Percentiles rank a stretch among this genome's conserved stretches.
Evolutionary conservation across 2,113 vertebrate species (phyloP).

Genomic region (Urocitellus parryii): DNA sequence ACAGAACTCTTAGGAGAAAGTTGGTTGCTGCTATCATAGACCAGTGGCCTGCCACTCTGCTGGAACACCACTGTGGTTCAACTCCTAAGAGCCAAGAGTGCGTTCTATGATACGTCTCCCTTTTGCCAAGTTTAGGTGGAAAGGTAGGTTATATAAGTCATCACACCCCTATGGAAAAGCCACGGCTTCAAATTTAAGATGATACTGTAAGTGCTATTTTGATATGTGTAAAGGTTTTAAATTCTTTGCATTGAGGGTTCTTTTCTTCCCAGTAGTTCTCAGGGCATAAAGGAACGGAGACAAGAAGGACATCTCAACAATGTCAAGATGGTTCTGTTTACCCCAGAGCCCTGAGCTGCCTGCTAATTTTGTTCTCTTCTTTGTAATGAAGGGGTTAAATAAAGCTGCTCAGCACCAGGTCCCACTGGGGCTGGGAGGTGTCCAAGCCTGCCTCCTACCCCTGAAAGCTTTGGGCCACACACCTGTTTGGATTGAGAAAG

Average conservation of each 20-base stretch:
- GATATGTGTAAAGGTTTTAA: background rate
- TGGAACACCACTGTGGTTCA: background rate
- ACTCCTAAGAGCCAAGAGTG: background rate
- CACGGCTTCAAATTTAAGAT: background rate
- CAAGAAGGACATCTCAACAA: background rate
- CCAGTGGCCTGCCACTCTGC: fast-evolving
- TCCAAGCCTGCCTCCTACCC: background rate
- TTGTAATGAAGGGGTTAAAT: background rate
- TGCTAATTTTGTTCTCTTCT: no score
- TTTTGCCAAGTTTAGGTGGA: background rate
- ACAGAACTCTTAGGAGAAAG: background rate
- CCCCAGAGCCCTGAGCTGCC: background rate
- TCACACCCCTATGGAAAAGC: background rate
- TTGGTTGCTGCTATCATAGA: background rate
- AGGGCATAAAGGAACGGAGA: background rate
- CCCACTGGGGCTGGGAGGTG: background rate
- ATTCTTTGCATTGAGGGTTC: background rate
- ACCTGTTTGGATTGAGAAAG: background rate
- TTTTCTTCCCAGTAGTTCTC: background rate
- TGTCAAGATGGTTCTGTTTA: background rate
- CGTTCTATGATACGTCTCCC: background rate
- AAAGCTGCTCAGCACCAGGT: background rate
- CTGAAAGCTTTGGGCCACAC: background rate
- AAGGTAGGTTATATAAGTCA: background rate
- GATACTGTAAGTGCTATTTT: no score